Base-by-base conservation (phyloP, 1,140 invertebrate genomes). In the Brachionus asplanchnoidis region DNA sequence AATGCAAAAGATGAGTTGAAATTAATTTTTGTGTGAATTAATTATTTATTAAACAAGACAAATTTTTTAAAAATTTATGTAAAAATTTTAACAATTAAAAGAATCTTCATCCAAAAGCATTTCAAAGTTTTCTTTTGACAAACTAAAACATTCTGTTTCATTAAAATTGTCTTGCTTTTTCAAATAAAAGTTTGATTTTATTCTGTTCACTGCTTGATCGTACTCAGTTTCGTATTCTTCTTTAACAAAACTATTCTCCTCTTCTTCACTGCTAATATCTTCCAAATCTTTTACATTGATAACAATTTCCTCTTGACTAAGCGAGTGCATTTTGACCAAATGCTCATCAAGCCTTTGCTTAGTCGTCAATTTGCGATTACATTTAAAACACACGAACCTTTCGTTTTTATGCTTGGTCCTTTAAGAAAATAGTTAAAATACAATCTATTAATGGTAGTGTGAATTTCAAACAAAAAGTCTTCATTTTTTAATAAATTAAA, bases 101-200 rank as follows among this genome's bases (percentile, higher is more conserved):
- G 23, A 7, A 77, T 77, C 44, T 50, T 77, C 44, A 12, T 77
- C 20, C 42, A 77, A n/a, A 26, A 77, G 20, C 20, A 77, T 28
- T 14, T 77, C 73, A 46, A 77, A 77, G 32, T 77, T 46, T 77
- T 77, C 42, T 23, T 77, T 77, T 20, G 73, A 77, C 12, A 77
- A 28, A 77, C 26, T 77, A 28, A 28, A 73, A 42, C 36, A 42
- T 17, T 2, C 12, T 46, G 40, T 32, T 9, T 46, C 20, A 50
- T 50, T 77, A 50, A 46, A 77, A 77, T 17, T 77, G 73, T 77
- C 73, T 50, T 77, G 73, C 26, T 77, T 77, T 77, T 77, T 77
- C 1, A 77, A 14, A 50, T 50, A 77, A 50, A 77, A 50, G n/a
- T 50, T 77, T 50, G 73, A 77, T 50, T 73, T 73, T 73, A 73